A percentile compares a stretch with the other conserved stretches of the same genome.
Evolutionary conservation across 2,888 invertebrate genomes (phyloP).

Genomic region (Polymixis lichenea): DNA sequence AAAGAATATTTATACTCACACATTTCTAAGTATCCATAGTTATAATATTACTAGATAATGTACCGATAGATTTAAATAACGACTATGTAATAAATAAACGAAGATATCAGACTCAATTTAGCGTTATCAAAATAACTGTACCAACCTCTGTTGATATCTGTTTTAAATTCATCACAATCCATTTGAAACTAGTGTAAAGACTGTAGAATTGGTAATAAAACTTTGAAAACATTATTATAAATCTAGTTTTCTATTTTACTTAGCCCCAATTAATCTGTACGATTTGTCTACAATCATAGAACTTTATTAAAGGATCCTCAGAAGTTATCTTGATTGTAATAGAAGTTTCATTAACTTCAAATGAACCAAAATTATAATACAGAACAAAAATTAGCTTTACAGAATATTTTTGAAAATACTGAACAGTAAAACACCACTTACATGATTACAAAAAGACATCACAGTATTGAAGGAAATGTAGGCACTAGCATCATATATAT

Average conservation of each 20-base stretch:
- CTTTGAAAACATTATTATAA: conserved; percentile 73
- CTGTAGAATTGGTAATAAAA: conserved; percentile 88
- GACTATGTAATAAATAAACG: conserved; percentile 67
- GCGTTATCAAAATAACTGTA: conserved; percentile 74
- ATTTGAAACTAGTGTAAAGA: conserved; percentile 82
- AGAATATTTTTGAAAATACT: conserved; percentile 4
- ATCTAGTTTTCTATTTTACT: conserved; percentile 55
- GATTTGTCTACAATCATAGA: conserved; percentile 34
- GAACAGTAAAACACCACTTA: conserved; percentile 17
- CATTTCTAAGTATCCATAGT: conserved; percentile 65
- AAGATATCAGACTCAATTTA: conserved; percentile 76
- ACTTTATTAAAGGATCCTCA: conserved; percentile 31
- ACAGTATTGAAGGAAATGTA: conserved; percentile 14
- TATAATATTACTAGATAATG: conserved; percentile 65
- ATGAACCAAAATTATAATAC: background rate
- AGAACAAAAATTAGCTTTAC: background rate
- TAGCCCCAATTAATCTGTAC: conserved; percentile 25
- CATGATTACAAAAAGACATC: conserved; percentile 33
- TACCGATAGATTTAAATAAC: conserved; percentile 69
- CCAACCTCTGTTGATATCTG: conserved; percentile 77
- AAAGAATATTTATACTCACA: conserved; percentile 77
- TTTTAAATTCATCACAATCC: conserved; percentile 80
- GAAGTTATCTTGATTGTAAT: conserved; percentile 11
- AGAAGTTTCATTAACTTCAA: conserved; percentile 1
- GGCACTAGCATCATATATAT: conserved; percentile 1